These are phyloP conservation scores for Remorina albescens DNA, from an alignment of 2,797 vertebrate species.

Conservation along the genomic window DNA sequence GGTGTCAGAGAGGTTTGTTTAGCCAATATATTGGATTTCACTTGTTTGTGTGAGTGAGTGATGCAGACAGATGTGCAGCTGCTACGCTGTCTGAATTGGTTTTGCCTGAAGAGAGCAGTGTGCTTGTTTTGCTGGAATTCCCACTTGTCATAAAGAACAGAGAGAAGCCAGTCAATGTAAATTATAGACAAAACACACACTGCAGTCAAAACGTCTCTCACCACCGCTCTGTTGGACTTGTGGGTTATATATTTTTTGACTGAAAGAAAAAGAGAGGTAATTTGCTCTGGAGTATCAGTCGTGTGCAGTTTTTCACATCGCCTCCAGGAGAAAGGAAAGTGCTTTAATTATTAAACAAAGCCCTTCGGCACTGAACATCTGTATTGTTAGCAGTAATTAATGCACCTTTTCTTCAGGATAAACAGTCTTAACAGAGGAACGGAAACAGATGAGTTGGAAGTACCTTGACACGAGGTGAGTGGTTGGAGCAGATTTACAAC, in stretches of 20 bases:
- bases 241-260: constrained; percentile 24
- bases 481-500: constrained; percentile 58
- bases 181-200: not conserved
- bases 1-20: not conserved
- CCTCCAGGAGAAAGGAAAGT: constrained; percentile 61
- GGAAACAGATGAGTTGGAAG: constrained; percentile 52
- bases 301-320: constrained; percentile 51
- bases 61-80: not conserved
- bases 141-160: not conserved
- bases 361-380: constrained; percentile 49
- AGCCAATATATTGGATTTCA: not conserved
- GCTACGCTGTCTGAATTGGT: not conserved
- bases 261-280: constrained; percentile 45
- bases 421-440: constrained; percentile 69
- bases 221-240: constrained; percentile 6
- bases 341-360: constrained; percentile 75
- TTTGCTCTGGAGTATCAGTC: constrained; percentile 62
- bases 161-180: not conserved
- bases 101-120: not conserved
- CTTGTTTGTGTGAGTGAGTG: not conserved
- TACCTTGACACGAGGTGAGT: constrained; percentile 52
- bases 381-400: constrained; percentile 78
- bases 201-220: constrained; percentile 9
- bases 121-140: not conserved
- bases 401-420: constrained; percentile 68